phyloP scores from a whole-genome alignment of 53 echinoderm and acorn worm species.

The Apostichopus leukothele region DNA sequence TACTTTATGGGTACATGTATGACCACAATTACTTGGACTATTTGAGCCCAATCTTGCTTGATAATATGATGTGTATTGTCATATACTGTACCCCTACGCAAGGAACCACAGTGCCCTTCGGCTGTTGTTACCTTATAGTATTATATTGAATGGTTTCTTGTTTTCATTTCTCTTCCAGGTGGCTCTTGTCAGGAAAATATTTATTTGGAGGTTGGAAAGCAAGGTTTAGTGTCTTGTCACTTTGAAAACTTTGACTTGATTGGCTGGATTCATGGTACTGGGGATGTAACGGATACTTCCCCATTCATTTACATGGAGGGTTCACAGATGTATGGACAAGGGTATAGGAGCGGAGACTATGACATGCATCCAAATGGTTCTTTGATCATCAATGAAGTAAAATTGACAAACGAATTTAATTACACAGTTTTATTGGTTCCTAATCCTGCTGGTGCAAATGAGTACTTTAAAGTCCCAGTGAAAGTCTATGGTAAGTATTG shows the following conservation, averaged over 20 bases:
- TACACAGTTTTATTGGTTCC: background rate
- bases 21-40: too few species aligned
- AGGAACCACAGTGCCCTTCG: too few species aligned
- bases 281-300: background rate
- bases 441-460: background rate
- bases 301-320: background rate
- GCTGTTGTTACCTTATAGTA: too few species aligned
- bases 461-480: background rate
- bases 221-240: background rate
- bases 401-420: background rate
- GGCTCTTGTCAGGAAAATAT: background rate
- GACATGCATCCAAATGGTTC: background rate
- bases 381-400: background rate
- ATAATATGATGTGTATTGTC: too few species aligned
- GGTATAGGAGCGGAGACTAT: background rate
- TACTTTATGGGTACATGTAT: too few species aligned
- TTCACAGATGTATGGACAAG: background rate
- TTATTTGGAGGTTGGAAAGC: background rate
- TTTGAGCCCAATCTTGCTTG: too few species aligned
- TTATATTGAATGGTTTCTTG: too few species aligned
- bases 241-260: background rate
- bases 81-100: too few species aligned
- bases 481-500: conserved; percentile 3
- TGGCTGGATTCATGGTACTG: background rate
- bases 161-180: background rate